These are phyloP conservation scores for Frankliniella intonsa DNA, from an alignment of 2,888 invertebrate genomes.

Conservation along the genomic window DNA sequence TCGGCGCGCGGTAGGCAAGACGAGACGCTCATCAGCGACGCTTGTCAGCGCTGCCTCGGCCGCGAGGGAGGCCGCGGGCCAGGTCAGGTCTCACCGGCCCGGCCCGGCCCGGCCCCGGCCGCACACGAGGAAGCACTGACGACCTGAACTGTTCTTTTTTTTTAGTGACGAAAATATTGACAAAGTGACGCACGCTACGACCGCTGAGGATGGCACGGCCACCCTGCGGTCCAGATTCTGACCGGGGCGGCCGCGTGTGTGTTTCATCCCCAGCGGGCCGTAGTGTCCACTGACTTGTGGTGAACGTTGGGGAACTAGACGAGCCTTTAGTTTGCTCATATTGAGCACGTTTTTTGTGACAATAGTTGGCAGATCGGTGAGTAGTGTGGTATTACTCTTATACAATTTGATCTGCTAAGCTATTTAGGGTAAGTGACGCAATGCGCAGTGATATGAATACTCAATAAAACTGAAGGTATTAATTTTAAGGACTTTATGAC, in stretches of 20 bases:
- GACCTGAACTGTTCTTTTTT: background rate
- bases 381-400: no score
- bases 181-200: background rate
- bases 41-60: background rate
- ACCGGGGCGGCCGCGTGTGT: background rate
- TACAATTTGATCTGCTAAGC: no score
- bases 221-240: no score
- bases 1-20: background rate
- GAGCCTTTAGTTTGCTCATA: conserved; percentile 15
- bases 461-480: no score
- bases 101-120: no score
- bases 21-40: background rate
- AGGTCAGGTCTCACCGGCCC: no score
- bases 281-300: conserved; percentile 1
- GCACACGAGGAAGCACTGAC: background rate
- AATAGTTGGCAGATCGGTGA: background rate
- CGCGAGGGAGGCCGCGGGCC: no score
- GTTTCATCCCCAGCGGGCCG: background rate
- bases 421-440: no score
- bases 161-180: background rate
- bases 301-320: background rate
- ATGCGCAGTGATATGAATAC: no score
- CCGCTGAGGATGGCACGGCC: background rate
- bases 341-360: background rate
- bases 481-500: no score